Conservation (phyloP, 2,113 vertebrate genomes). For the Pandion haliaetus region DNA sequence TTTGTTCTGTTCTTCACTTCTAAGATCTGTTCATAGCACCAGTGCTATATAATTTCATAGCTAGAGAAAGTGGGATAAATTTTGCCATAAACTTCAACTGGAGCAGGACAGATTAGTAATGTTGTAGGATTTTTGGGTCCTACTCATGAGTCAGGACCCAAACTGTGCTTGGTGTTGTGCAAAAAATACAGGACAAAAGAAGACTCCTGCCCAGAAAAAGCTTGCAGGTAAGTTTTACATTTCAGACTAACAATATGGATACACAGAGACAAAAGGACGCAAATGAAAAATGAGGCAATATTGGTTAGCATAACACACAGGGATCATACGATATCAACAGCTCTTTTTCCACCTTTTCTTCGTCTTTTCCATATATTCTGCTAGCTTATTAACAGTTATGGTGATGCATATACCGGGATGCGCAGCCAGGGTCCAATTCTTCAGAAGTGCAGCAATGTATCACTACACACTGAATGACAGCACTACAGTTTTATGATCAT, state of each 20-base stretch:
- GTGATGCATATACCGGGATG: rapidly evolving
- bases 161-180: neutral
- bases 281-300: neutral
- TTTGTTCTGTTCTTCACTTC: neutral
- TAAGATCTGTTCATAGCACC: neutral
- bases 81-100: neutral
- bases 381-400: neutral
- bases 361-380: neutral
- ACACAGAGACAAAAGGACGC: neutral
- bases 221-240: neutral
- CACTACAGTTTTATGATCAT: rapidly evolving
- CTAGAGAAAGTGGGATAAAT: neutral
- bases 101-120: neutral
- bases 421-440: neutral
- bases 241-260: neutral
- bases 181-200: neutral
- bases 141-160: neutral
- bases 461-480: neutral
- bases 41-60: neutral
- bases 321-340: neutral
- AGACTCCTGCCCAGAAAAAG: neutral
- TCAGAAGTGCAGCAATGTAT: neutral
- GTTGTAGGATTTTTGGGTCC: neutral
- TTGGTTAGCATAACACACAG: neutral
- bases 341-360: neutral